Percentiles rank a stretch among this genome's conserved stretches.
These are phyloP conservation scores for Gari tellinella DNA, from an alignment of 2,888 invertebrate genomes.

Conservation along the genomic window DNA sequence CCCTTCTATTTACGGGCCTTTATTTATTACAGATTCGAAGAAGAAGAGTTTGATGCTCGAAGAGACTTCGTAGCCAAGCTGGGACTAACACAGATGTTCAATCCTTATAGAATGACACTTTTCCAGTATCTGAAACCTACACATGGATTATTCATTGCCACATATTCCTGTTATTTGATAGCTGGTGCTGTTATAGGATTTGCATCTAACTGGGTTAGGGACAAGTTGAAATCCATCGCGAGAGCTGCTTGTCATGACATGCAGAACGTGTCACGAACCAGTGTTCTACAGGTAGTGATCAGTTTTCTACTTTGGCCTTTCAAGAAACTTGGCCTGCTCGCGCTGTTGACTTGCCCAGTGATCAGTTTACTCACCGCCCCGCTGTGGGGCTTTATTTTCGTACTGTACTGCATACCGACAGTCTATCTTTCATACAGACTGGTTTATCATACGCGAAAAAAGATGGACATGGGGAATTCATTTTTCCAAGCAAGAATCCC, in stretches of 20 bases:
- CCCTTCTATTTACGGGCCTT: slow-evolving; percentile 79
- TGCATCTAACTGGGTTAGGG: slow-evolving; percentile 65
- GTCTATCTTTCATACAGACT: slow-evolving; percentile 79
- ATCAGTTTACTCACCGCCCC: slow-evolving; percentile 75
- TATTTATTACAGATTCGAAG: slow-evolving; percentile 80
- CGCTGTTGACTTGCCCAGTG: slow-evolving; percentile 73
- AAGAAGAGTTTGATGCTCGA: slow-evolving; percentile 72
- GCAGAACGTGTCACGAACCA: slow-evolving; percentile 76
- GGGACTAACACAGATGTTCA: slow-evolving; percentile 63
- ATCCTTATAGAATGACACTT: slow-evolving; percentile 77
- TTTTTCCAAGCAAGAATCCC: slow-evolving; percentile 58
- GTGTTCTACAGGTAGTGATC: slow-evolving; percentile 76
- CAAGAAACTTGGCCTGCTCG: slow-evolving; percentile 78
- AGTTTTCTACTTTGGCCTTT: slow-evolving; percentile 80
- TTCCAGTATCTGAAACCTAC: slow-evolving; percentile 80
- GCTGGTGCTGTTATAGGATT: slow-evolving; percentile 75
- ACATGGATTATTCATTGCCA: slow-evolving; percentile 77
- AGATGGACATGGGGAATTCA: slow-evolving; percentile 52
- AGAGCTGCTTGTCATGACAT: slow-evolving; percentile 78
- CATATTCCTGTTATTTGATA: slow-evolving; percentile 77
- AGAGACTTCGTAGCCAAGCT: slow-evolving; percentile 57
- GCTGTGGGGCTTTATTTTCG: slow-evolving; percentile 68
- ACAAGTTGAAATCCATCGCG: slow-evolving; percentile 74
- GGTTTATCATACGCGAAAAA: slow-evolving; percentile 74
- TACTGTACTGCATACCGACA: slow-evolving; percentile 79